A percentile compares a stretch with the other conserved stretches of the same genome.
Evolutionary conservation across 2,797 vertebrate genomes (phyloP).

Genomic region (Leptatherina wallacei): DNA sequence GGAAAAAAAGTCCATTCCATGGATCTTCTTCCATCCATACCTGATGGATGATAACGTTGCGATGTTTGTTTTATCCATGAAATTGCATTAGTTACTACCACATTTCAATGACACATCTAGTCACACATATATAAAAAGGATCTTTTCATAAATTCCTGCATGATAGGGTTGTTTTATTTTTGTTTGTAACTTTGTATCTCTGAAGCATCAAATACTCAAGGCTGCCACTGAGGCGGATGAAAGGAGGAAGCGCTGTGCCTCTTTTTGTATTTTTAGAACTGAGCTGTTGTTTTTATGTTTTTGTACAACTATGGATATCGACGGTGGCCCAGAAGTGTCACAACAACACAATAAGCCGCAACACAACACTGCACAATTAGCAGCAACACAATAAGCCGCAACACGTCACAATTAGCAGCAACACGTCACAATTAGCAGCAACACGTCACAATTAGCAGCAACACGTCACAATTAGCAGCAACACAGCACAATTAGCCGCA

Average conservation of each 20-base stretch:
- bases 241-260: conserved; percentile 25
- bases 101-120: conserved; percentile 19
- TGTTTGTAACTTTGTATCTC: conserved; percentile 27
- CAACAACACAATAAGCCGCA: no score
- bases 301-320: neutral
- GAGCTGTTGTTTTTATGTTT: conserved; percentile 17
- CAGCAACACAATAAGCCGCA: no score
- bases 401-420: no score
- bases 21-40: neutral
- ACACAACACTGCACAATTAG: no score
- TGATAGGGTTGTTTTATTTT: conserved; percentile 16
- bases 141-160: conserved; percentile 29
- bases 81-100: neutral
- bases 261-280: conserved; percentile 34
- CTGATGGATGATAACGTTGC: neutral
- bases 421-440: no score
- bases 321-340: no score
- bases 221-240: conserved; percentile 42
- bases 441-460: no score
- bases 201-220: conserved; percentile 10
- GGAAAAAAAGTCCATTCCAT: no score
- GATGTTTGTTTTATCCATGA: neutral
- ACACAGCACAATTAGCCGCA: no score
- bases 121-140: neutral
- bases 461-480: no score